A percentile compares a stretch with the other conserved stretches of the same genome.
phyloP scores from a whole-genome alignment of 1,140 invertebrate species.

The Macrotrachela quadricornifera region DNA sequence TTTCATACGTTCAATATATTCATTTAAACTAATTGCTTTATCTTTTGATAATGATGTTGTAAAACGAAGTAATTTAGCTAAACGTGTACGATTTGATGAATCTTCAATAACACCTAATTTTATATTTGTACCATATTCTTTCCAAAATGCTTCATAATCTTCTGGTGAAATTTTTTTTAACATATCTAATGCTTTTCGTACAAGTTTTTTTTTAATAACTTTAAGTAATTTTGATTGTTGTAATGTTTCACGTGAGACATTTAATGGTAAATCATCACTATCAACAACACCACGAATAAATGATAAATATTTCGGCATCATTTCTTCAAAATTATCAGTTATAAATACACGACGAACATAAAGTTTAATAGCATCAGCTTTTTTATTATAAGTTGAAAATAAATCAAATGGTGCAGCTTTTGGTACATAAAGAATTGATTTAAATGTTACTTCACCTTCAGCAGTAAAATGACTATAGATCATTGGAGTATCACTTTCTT shows the following conservation, averaged over 20 bases:
- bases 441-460: slow-evolving; percentile 95
- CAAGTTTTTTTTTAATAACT: slow-evolving; percentile 92
- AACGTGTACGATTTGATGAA: slow-evolving; percentile 70
- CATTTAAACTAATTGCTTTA: slow-evolving; percentile 45
- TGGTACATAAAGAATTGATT: slow-evolving; percentile 77
- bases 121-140: slow-evolving; percentile 93
- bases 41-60: slow-evolving; percentile 46
- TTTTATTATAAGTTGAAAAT: slow-evolving; percentile 42
- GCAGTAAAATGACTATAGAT: slow-evolving; percentile 82
- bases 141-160: slow-evolving; percentile 86
- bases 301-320: slow-evolving; percentile 90
- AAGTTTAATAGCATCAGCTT: slow-evolving; percentile 32
- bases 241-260: slow-evolving; percentile 88
- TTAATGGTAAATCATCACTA: slow-evolving; percentile 93
- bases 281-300: slow-evolving; percentile 86
- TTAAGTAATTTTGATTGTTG: slow-evolving; percentile 94
- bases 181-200: slow-evolving; percentile 91
- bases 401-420: slow-evolving; percentile 65
- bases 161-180: slow-evolving; percentile 90
- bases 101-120: slow-evolving; percentile 96
- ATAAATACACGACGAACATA: slow-evolving; percentile 94
- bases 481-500: slow-evolving; percentile 63
- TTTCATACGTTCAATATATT: slow-evolving; percentile 89
- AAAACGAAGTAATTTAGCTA: slow-evolving; percentile 83
- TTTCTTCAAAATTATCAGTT: slow-evolving; percentile 95